Evolutionary conservation across 2,113 vertebrate genomes (phyloP), one percentile per base, ranked within the genome.

Genomic region (Spea multiplicata): DNA sequence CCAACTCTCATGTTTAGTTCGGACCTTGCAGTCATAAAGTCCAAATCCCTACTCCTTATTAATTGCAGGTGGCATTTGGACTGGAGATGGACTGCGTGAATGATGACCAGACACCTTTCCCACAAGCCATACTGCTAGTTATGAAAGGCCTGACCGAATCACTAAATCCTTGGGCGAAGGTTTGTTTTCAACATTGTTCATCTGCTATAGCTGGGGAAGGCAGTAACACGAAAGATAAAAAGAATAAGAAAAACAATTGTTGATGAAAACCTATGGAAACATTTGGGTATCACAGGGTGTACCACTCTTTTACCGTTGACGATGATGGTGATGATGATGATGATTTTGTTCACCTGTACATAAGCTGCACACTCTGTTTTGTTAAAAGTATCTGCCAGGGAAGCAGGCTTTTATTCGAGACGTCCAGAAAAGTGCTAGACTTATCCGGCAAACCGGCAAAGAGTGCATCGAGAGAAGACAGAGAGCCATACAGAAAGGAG

Each of bases 31-130:
- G 14, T 7, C 55, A 8, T 59, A 2, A 12, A 59, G 10, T n/a
- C 4, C 4, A 13, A 13, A 13, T 13, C 14, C 12, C 12, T 2
- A 30, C 3, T 84, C 30, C 10, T n/a, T 6, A 16, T 71, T 4
- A 14, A 76, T 67, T 69, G 69, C 81, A 97, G 96, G 92, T 92
- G 55, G 95, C 93, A 0, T 98, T 98, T 66, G 95, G 95, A 13
- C 89, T 95, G 84, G 94, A 97, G 75, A 84, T 96, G 78, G 90
- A 95, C 4, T 87, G 92, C 7, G 72, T 95, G 71, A 82, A 80
- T 0, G 82, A 89, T 0, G 84, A 75, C 13, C 87, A 87, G 75
- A 90, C 88, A 0, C 88, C 91, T 10, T 90, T 97, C 66, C 94
- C 94, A 0, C 87, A 82, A 0, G 95, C 95, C 6, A 92, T 97